These are phyloP conservation scores for Carcharodon carcharias DNA, from an alignment of 2,797 vertebrate genomes.

Conservation along the genomic window DNA sequence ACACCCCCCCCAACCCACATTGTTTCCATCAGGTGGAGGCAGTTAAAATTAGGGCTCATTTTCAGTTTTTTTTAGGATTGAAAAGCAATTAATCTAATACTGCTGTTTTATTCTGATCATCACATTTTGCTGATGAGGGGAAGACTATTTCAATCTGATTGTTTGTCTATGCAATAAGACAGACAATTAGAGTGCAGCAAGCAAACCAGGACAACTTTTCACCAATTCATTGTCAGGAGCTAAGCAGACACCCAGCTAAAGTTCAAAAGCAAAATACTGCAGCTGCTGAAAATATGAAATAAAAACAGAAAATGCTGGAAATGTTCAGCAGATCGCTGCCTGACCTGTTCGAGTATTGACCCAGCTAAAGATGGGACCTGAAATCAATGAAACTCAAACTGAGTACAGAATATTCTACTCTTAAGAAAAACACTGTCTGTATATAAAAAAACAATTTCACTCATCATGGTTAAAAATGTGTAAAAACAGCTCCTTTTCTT, in stretches of 20 bases:
- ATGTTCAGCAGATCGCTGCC: no score
- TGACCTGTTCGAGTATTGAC: no score
- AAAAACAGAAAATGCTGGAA: no score
- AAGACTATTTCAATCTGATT: neutral
- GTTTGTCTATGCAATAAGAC: neutral
- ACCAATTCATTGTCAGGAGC: neutral
- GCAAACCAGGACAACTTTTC: neutral
- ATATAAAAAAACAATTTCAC: neutral
- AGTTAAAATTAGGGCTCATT: neutral
- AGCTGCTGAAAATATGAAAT: no score
- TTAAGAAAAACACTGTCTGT: neutral
- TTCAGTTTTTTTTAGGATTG: neutral
- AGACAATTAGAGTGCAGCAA: neutral
- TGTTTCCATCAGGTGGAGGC: neutral
- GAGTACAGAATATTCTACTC: neutral
- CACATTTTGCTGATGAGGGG: neutral
- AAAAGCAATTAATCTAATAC: neutral
- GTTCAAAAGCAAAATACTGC: neutral
- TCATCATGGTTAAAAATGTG: neutral
- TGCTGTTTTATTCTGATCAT: neutral
- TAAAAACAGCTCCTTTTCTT: neutral
- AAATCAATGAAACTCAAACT: neutral
- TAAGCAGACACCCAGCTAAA: neutral
- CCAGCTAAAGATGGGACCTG: neutral
- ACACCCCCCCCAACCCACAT: neutral